Evolutionary conservation across 2,113 vertebrate species (phyloP).

Genomic region (Cephalopholis sonnerati): DNA sequence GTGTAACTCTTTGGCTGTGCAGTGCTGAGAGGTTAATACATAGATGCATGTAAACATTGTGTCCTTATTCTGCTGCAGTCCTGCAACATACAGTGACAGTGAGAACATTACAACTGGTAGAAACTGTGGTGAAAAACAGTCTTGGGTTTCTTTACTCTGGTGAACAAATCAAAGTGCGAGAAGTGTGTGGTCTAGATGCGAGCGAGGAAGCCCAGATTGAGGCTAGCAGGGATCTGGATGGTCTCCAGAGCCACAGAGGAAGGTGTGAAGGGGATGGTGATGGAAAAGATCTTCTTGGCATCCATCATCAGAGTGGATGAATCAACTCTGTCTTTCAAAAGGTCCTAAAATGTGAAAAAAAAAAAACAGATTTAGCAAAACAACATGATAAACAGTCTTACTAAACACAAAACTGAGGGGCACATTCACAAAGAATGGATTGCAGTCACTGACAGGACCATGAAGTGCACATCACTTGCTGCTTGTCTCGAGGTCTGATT

Average conservation of each 20-base stretch:
- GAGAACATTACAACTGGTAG: slow-evolving; percentile 2
- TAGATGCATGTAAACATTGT: slow-evolving; percentile 7
- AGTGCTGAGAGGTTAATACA: slow-evolving; percentile 22
- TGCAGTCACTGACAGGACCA: too few species aligned
- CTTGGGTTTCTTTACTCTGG: not conserved
- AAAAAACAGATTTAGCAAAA: not conserved
- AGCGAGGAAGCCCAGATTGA: slow-evolving; percentile 92
- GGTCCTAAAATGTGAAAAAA: slow-evolving; percentile 78
- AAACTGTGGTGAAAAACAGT: slow-evolving; percentile 10
- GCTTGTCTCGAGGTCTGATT: too few species aligned
- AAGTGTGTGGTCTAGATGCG: slow-evolving; percentile 83
- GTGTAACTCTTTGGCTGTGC: slow-evolving; percentile 33
- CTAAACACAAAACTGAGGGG: not conserved
- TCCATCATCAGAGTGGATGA: slow-evolving; percentile 96
- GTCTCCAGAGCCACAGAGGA: slow-evolving; percentile 94
- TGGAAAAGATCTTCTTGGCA: slow-evolving; percentile 92
- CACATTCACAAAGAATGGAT: too few species aligned
- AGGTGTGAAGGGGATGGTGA: slow-evolving; percentile 92
- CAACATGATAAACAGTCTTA: not conserved
- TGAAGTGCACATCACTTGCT: too few species aligned
- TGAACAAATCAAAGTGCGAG: not conserved
- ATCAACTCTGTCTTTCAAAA: slow-evolving; percentile 92
- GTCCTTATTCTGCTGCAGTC: not conserved
- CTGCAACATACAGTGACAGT: not conserved
- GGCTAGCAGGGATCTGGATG: slow-evolving; percentile 94